Conservation (phyloP, 2,113 vertebrate species). For the Ifrita kowaldi region DNA sequence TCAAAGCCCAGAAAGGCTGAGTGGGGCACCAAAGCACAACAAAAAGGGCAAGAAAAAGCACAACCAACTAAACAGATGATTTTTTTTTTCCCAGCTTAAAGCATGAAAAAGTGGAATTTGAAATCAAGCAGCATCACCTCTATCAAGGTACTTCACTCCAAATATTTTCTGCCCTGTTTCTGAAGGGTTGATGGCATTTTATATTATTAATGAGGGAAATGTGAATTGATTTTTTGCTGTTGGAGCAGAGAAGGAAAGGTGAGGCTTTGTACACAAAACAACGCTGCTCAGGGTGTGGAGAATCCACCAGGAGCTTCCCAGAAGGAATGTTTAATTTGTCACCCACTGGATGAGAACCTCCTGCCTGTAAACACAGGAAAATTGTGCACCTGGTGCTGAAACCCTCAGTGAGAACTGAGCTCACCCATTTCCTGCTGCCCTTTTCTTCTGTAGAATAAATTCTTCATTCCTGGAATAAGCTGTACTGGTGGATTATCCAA, state of each 20-base stretch:
- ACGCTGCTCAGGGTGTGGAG: accelerated
- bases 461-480: background rate
- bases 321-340: background rate
- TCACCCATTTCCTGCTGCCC: background rate
- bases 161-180: background rate
- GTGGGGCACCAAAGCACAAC: background rate
- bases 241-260: background rate
- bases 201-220: background rate
- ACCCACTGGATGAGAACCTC: background rate
- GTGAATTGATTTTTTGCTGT: background rate
- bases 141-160: background rate
- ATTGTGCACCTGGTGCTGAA: background rate
- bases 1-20: background rate
- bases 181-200: background rate
- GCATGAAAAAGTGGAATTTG: background rate
- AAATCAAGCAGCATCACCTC: background rate
- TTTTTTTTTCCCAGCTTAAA: background rate
- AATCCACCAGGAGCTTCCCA: background rate
- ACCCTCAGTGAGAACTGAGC: background rate
- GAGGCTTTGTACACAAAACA: background rate
- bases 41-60: background rate
- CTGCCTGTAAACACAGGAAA: background rate
- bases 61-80: background rate
- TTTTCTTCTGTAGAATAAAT: background rate
- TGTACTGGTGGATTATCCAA: background rate